A percentile compares a stretch with the other conserved stretches of the same genome.
Evolutionary conservation across 1,140 invertebrate genomes (phyloP).

Genomic region (Bombus fervidus): DNA sequence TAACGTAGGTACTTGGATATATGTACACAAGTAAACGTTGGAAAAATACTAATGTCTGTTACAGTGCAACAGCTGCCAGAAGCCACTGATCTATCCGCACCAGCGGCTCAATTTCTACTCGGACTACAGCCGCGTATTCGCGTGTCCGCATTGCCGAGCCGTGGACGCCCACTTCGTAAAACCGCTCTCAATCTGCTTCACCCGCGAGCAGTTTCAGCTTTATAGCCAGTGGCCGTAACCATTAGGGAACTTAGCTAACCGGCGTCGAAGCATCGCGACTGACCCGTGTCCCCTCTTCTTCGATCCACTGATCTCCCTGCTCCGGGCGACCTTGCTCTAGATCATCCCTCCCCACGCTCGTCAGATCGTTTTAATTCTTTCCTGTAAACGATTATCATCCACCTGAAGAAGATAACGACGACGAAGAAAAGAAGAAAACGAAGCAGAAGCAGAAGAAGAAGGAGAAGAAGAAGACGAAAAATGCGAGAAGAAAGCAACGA

Average conservation of each 20-base stretch:
- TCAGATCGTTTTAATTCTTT: slow-evolving; percentile 44
- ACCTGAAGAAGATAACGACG: not conserved
- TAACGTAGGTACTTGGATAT: too few species aligned
- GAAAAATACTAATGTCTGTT: slow-evolving; percentile 69
- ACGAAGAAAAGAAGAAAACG: not conserved
- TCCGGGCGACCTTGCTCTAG: slow-evolving; percentile 74
- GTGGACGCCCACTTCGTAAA: slow-evolving; percentile 97
- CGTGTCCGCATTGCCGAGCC: slow-evolving; percentile 94
- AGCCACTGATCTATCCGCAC: slow-evolving; percentile 92
- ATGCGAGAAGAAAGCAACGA: not conserved
- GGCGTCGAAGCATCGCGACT: slow-evolving; percentile 52
- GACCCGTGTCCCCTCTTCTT: slow-evolving; percentile 63
- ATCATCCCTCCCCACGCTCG: slow-evolving; percentile 43
- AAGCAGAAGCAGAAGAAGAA: not conserved
- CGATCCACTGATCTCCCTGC: slow-evolving; percentile 75
- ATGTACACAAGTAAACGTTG: not conserved
- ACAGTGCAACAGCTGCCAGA: slow-evolving; percentile 95
- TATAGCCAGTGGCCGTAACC: slow-evolving; percentile 93
- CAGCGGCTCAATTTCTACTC: slow-evolving; percentile 96
- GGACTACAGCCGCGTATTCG: slow-evolving; percentile 95
- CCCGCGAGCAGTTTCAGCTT: slow-evolving; percentile 87
- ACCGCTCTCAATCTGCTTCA: slow-evolving; percentile 90
- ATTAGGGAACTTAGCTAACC: slow-evolving; percentile 77
- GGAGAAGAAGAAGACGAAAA: not conserved
- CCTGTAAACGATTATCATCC: not conserved